Conservation (phyloP, 2,797 vertebrate genomes). For the Dryobates pubescens region DNA sequence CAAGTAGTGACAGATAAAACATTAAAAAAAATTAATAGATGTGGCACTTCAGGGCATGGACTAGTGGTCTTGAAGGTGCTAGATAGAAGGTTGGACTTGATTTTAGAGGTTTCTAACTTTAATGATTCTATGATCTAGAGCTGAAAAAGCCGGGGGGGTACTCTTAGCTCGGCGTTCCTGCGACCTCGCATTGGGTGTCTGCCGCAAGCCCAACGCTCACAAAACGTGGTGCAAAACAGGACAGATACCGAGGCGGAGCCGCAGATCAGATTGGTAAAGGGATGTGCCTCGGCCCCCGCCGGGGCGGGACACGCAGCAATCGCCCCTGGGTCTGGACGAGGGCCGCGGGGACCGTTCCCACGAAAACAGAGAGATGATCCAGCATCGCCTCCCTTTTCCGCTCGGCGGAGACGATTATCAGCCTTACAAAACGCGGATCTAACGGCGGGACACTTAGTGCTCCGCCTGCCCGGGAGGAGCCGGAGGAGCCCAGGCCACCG, state of each 20-base stretch:
- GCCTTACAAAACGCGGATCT: fast-evolving
- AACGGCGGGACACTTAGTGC: no score
- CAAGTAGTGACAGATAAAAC: not conserved
- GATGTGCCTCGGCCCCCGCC: not conserved
- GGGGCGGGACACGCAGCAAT: fast-evolving
- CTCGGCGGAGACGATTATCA: fast-evolving
- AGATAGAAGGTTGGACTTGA: no score
- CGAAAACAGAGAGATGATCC: not conserved
- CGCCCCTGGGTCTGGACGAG: fast-evolving
- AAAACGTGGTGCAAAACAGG: not conserved
- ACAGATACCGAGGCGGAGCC: fast-evolving
- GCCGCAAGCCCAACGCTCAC: not conserved
- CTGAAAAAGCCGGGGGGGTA: not conserved
- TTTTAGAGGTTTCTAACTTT: no score
- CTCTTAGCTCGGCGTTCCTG: fast-evolving
- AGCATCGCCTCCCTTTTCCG: not conserved
- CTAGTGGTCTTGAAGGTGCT: no score
- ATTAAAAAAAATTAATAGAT: no score
- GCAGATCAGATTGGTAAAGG: not conserved
- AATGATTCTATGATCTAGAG: not conserved
- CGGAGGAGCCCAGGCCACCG: not conserved
- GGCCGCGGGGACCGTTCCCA: no score
- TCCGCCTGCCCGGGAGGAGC: fast-evolving
- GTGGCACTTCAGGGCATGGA: no score
- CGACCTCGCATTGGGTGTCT: fast-evolving